phyloP scores from a whole-genome alignment of 2,113 vertebrate genomes.

The Eulemur macaco region DNA sequence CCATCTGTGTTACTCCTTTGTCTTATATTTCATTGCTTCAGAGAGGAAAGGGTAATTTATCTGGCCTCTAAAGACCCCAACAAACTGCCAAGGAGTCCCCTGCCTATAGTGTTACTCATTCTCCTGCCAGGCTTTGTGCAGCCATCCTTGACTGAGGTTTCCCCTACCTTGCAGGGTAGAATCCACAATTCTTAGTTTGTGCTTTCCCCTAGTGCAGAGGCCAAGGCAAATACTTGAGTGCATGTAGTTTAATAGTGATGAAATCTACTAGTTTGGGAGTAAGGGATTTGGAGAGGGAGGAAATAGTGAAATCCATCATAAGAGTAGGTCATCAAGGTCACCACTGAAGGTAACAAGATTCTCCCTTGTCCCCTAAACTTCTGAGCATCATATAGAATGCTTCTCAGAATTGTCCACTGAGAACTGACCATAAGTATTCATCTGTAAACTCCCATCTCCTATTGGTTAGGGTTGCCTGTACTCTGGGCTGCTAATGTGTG shows the following conservation, averaged over 20 bases:
- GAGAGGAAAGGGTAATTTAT: not conserved
- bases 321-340: not conserved
- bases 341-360: not conserved
- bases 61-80: not conserved
- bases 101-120: not conserved
- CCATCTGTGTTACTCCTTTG: not conserved
- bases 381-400: not conserved
- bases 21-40: not conserved
- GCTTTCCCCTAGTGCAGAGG: not conserved
- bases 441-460: not conserved
- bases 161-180: not conserved
- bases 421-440: not conserved
- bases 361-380: not conserved
- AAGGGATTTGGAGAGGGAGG: not conserved
- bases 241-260: not conserved
- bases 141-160: not conserved
- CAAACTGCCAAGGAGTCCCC: not conserved
- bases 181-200: not conserved
- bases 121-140: not conserved
- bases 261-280: not conserved
- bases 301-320: not conserved
- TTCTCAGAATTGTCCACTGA: not conserved
- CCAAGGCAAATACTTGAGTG: not conserved
- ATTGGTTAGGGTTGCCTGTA: not conserved
- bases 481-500: not conserved